Evolutionary conservation across 2,888 invertebrate genomes (phyloP).

Genomic region (Hyalella azteca): DNA sequence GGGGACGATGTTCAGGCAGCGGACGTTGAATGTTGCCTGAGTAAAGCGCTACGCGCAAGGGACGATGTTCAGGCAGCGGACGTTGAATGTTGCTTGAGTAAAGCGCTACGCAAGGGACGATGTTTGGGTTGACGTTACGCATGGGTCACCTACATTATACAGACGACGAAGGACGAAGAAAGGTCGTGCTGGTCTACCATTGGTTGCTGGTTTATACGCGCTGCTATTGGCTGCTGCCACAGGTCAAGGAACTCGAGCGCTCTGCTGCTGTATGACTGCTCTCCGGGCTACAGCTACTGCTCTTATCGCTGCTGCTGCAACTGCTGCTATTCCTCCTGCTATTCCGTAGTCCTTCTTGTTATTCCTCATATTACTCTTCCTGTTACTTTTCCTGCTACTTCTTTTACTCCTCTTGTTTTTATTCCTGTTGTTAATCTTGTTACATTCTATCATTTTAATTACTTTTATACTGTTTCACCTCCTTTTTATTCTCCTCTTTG

Average conservation of each 20-base stretch:
- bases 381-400: background rate
- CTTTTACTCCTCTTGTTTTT: too few relatives aligned
- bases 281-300: background rate
- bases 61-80: too few relatives aligned
- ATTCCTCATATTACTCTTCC: background rate
- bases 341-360: background rate
- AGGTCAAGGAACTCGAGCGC: slow-evolving; percentile 6
- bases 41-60: too few relatives aligned
- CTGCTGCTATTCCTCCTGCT: background rate
- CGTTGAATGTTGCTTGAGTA: too few relatives aligned
- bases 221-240: background rate
- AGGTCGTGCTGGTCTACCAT: slow-evolving; percentile 24
- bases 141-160: background rate
- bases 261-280: background rate
- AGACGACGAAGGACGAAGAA: slow-evolving; percentile 15
- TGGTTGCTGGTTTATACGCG: slow-evolving; percentile 10
- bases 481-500: too few relatives aligned
- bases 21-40: too few relatives aligned
- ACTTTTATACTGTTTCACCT: too few relatives aligned
- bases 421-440: too few relatives aligned
- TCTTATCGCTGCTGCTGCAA: background rate
- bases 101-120: too few relatives aligned
- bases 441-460: too few relatives aligned
- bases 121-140: background rate
- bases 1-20: too few relatives aligned